Conservation (phyloP, 2,888 invertebrate species). For the Siphlonurus alternatus region DNA sequence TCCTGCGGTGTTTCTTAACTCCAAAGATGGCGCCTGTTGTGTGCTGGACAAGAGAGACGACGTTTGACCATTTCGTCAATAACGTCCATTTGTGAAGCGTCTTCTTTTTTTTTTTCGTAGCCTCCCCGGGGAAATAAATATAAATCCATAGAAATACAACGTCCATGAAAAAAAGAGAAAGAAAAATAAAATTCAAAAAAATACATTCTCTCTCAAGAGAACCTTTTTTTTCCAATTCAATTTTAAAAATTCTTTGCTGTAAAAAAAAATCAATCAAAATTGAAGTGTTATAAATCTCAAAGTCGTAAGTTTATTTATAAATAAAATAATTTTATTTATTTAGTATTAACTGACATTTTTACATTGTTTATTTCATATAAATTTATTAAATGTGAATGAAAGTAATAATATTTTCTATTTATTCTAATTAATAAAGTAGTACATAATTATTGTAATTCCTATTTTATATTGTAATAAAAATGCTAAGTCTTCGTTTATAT, state of each 20-base stretch:
- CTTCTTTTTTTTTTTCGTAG: background rate
- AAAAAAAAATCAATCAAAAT: background rate
- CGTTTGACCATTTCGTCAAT: constrained; percentile 4
- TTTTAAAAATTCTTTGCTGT: background rate
- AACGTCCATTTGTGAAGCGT: background rate
- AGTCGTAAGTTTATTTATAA: background rate
- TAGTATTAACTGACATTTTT: too few species aligned
- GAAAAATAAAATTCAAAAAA: constrained; percentile 1
- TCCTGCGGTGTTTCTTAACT: too few species aligned
- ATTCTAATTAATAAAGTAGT: too few species aligned
- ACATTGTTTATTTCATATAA: too few species aligned
- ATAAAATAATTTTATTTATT: background rate
- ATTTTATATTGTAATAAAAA: too few species aligned
- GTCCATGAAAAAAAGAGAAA: background rate
- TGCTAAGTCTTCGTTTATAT: too few species aligned
- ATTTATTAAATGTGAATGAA: too few species aligned
- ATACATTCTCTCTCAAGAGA: background rate
- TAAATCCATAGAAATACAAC: constrained; percentile 1
- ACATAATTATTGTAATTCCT: too few species aligned
- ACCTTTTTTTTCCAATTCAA: too few species aligned
- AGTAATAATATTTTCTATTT: too few species aligned
- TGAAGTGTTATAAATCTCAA: background rate
- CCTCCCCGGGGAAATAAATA: constrained; percentile 2
- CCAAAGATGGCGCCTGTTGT: too few species aligned
- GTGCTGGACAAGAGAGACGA: too few species aligned